Conservation (phyloP, 2,888 invertebrate genomes). For the Lagria hirta region DNA sequence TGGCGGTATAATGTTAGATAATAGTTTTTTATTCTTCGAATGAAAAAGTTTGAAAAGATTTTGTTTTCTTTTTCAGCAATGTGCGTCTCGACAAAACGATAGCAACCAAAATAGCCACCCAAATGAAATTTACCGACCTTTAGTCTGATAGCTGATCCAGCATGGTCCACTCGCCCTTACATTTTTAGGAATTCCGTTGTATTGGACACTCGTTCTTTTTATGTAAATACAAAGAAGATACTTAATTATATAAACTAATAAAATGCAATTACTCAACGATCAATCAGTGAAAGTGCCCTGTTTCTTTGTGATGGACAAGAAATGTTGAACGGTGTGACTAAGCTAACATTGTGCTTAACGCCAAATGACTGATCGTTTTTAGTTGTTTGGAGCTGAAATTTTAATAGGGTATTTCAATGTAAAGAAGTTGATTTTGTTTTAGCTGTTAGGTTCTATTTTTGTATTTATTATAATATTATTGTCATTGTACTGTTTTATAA, state of each 20-base stretch:
- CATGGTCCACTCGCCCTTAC: slow-evolving; percentile 68
- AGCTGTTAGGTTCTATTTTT: slow-evolving; percentile 10
- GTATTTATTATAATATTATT: too few relatives aligned
- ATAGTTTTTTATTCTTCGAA: too few relatives aligned
- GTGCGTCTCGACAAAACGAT: slow-evolving; percentile 73
- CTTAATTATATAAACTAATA: too few relatives aligned
- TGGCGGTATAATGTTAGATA: too few relatives aligned
- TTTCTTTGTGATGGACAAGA: slow-evolving; percentile 32
- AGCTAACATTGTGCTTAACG: slow-evolving; percentile 34
- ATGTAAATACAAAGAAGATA: slow-evolving; percentile 31
- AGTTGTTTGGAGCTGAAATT: slow-evolving; percentile 16
- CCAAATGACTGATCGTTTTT: slow-evolving; percentile 18
- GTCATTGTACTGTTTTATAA: too few relatives aligned
- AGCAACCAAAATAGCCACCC: slow-evolving; percentile 82
- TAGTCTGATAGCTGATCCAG: slow-evolving; percentile 75
- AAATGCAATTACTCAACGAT: slow-evolving; percentile 28
- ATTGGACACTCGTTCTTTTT: slow-evolving; percentile 54
- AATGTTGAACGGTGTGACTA: slow-evolving; percentile 27
- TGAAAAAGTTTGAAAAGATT: too few relatives aligned
- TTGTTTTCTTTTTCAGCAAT: slow-evolving; percentile 70
- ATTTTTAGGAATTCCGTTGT: slow-evolving; percentile 60
- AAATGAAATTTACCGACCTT: slow-evolving; percentile 71
- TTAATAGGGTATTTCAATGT: slow-evolving; percentile 21
- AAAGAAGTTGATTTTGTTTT: slow-evolving; percentile 9
- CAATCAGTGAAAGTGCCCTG: slow-evolving; percentile 40